Evolutionary conservation across 2,797 vertebrate species (phyloP).

Genomic region (Podargus strigoides): DNA sequence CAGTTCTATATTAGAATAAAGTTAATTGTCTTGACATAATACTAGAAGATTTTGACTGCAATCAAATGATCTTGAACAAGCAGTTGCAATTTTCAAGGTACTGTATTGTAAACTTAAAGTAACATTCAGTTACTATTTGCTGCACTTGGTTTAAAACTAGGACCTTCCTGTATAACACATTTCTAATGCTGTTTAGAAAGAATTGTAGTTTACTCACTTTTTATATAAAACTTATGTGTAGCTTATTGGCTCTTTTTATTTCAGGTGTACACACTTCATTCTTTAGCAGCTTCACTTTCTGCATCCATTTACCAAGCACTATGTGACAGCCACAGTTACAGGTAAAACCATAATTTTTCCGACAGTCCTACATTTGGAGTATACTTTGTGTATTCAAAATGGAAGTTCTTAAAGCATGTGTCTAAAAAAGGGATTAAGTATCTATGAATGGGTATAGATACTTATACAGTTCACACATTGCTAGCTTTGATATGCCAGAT

Average conservation of each 20-base stretch:
- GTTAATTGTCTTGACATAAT: background rate
- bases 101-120: background rate
- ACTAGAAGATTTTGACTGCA: background rate
- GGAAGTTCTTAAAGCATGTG: background rate
- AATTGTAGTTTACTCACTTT: background rate
- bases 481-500: background rate
- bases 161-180: background rate
- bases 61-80: background rate
- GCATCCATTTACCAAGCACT: constrained; percentile 97
- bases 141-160: background rate
- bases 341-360: constrained; percentile 74
- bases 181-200: background rate
- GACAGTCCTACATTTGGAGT: background rate
- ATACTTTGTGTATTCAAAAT: background rate
- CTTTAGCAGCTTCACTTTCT: constrained; percentile 94
- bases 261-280: constrained; percentile 91
- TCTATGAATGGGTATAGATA: background rate
- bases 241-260: constrained; percentile 52
- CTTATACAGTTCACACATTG: background rate
- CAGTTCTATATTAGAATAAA: background rate
- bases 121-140: background rate
- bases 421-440: background rate
- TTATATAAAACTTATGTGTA: background rate
- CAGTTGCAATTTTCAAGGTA: background rate
- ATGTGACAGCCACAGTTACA: constrained; percentile 99